Base-by-base conservation (phyloP, 1,140 invertebrate genomes). In the Cephus cinctus region DNA sequence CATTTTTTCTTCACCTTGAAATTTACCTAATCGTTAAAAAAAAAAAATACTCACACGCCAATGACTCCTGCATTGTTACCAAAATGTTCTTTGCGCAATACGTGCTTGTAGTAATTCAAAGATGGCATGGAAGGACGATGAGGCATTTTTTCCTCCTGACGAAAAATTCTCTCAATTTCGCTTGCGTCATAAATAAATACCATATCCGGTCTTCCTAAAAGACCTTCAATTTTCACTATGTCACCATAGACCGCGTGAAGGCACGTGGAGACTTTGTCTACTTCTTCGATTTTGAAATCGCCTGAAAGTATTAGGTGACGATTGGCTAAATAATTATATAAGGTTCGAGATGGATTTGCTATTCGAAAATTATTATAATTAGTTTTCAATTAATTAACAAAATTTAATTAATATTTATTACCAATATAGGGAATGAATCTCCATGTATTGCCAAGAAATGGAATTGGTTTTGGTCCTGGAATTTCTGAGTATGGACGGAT, bases 361-460 rank as follows among this genome's bases (percentile, higher is more conserved):
- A 30, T 20, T 16, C 9, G 22, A 15, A 6, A 22, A 16, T 38
- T 20, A 27, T 38, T 12, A 47, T 22, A 39, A 46, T 47, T 47
- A 47, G 9, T 50, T 42, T 21, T 46, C 15, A 51, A 34, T 18
- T 30, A 35, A 48, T 38, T 40, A 15, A 14, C 40, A 47, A 21
- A 30, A 16, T 21, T 47, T 27, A 39, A 45, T 35, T 23, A 32
- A 15, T 19, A 25, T 34, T 43, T 15, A 36, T 75, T 76, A 86
- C 85, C 85, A 60, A 87, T 80, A 46, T 81, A 65, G 15, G 63
- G 86, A 32, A 89, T 81, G 69, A 90, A 90, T 52, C 88, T 73
- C 88, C 88, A 92, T 9, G 86, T 84, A 67, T 91, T 92, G 20
- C 90, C 89, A 14, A 92, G 71, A 4, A 92, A 21, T 0, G 89